Percentiles rank a stretch among this genome's conserved stretches.
These are phyloP conservation scores for Bettongia penicillata DNA, from an alignment of 2,113 vertebrate species.

Conservation along the genomic window DNA sequence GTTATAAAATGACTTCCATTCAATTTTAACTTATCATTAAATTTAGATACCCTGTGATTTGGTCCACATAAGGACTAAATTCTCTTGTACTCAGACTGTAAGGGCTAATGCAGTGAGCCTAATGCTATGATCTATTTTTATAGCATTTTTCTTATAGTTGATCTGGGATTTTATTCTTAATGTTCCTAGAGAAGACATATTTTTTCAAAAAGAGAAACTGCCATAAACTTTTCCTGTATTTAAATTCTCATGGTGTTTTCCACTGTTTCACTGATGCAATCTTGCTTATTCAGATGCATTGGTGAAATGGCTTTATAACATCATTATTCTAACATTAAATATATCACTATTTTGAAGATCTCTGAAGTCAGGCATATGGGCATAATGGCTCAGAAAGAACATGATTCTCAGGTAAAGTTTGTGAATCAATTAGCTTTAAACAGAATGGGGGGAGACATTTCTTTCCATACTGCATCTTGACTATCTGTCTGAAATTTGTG, in stretches of 20 bases:
- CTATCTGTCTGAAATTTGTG: neutral
- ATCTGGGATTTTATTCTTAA: neutral
- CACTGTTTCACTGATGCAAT: neutral
- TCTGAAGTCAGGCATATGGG: neutral
- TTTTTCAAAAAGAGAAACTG: neutral
- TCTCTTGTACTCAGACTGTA: neutral
- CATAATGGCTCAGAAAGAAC: neutral
- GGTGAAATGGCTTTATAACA: neutral
- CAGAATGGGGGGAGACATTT: neutral
- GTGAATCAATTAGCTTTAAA: neutral
- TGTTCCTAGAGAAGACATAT: neutral
- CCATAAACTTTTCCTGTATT: neutral
- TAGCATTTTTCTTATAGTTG: neutral
- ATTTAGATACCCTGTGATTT: conserved; percentile 22
- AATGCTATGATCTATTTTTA: neutral
- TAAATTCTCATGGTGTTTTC: neutral
- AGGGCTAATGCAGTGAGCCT: neutral
- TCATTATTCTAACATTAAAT: neutral
- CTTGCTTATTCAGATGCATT: neutral
- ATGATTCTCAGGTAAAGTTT: neutral
- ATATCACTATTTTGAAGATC: conserved; percentile 8
- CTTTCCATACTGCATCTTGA: neutral
- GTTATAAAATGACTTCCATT: neutral
- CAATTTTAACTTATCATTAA: neutral
- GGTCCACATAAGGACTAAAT: neutral